These are phyloP conservation scores for Coptotermes formosanus DNA, from an alignment of 1,140 invertebrate species.

Conservation along the genomic window DNA sequence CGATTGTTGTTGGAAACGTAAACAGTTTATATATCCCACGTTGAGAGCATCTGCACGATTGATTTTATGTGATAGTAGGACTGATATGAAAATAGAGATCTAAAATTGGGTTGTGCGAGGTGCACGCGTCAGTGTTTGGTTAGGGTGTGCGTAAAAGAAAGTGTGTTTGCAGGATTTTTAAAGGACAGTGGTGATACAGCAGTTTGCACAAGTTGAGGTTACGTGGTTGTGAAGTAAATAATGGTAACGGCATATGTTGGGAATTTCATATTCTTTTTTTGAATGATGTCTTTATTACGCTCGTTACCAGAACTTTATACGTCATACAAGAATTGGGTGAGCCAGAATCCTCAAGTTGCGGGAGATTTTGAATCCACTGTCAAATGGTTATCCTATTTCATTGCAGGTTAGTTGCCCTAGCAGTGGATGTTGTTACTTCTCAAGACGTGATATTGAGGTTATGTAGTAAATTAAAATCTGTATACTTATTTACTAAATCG, in stretches of 20 bases:
- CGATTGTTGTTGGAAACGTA: not conserved
- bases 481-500: too few relatives aligned
- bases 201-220: too few relatives aligned
- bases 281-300: not conserved
- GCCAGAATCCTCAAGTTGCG: constrained; percentile 64
- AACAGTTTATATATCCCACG: not conserved
- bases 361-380: constrained; percentile 69
- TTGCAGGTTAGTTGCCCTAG: constrained; percentile 56
- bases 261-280: not conserved
- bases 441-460: not conserved
- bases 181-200: too few relatives aligned
- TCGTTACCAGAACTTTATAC: constrained; percentile 47
- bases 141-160: too few relatives aligned
- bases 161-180: too few relatives aligned
- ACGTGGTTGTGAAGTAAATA: too few relatives aligned
- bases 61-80: not conserved
- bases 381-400: constrained; percentile 74
- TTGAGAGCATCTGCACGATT: not conserved
- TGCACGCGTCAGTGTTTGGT: too few relatives aligned
- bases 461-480: not conserved
- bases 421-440: not conserved
- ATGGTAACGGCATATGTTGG: too few relatives aligned
- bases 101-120: too few relatives aligned
- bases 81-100: not conserved
- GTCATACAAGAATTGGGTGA: constrained; percentile 69